Conservation (phyloP, 2,888 invertebrate genomes). For the Matsumyia berberina region DNA sequence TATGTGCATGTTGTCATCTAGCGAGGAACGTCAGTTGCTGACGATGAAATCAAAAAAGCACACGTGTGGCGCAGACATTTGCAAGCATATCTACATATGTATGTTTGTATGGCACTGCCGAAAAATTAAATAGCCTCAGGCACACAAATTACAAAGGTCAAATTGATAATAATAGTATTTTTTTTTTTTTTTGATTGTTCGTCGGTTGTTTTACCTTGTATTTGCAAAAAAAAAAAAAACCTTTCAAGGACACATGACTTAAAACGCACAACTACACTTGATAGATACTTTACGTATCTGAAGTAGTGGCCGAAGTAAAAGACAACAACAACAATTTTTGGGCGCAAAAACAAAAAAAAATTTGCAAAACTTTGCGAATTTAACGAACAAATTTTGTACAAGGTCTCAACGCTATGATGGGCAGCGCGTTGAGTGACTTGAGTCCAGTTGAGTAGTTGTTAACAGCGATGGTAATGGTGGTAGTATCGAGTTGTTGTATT, state of each 20-base stretch:
- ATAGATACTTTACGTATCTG: slow-evolving; percentile 36
- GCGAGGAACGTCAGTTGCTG: slow-evolving; percentile 28
- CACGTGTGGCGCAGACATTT: slow-evolving; percentile 61
- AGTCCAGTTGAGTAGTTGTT: slow-evolving; percentile 31
- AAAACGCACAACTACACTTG: slow-evolving; percentile 43
- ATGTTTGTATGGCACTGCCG: slow-evolving; percentile 37
- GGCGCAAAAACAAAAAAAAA: slow-evolving; percentile 42
- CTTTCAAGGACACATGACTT: slow-evolving; percentile 68
- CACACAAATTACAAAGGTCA: slow-evolving; percentile 72
- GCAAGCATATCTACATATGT: slow-evolving; percentile 46
- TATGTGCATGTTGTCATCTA: slow-evolving; percentile 48
- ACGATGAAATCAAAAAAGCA: slow-evolving; percentile 37
- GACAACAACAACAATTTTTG: slow-evolving; percentile 20
- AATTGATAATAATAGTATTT: slow-evolving; percentile 57
- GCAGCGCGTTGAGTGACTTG: slow-evolving; percentile 42
- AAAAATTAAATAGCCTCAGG: slow-evolving; percentile 29
- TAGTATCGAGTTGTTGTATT: slow-evolving; percentile 22
- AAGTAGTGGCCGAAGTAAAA: slow-evolving; percentile 34
- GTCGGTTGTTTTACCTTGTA: slow-evolving; percentile 38
- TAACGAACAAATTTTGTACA: slow-evolving; percentile 58
- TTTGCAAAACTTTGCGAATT: slow-evolving; percentile 66
- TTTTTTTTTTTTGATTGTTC: slow-evolving; percentile 30
- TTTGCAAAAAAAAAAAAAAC: slow-evolving; percentile 47
- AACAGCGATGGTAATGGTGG: slow-evolving; percentile 1
- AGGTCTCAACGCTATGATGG: slow-evolving; percentile 50